Percentiles rank a stretch among this genome's conserved stretches.
Evolutionary conservation across 2,797 vertebrate genomes (phyloP).

Genomic region (Galaxias olidus): DNA sequence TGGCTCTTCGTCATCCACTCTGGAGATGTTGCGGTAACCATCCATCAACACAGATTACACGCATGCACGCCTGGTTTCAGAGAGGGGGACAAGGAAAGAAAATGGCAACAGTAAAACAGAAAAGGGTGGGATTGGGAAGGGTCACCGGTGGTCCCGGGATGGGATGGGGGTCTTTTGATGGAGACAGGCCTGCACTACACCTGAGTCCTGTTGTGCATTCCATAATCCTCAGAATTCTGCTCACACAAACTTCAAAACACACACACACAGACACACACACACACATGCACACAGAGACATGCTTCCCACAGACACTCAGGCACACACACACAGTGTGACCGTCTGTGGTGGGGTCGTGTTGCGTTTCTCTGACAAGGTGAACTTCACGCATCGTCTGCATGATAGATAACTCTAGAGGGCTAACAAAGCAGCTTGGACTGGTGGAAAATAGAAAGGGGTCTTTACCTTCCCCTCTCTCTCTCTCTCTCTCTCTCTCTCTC

Average conservation of each 20-base stretch:
- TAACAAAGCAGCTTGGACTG: conserved; percentile 44
- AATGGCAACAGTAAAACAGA: conserved; percentile 60
- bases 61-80: conserved; percentile 56
- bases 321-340: conserved; percentile 21
- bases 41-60: conserved; percentile 71
- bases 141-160: conserved; percentile 44
- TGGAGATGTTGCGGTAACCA: conserved; percentile 56
- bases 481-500: background rate
- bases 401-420: conserved; percentile 66
- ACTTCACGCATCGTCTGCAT: conserved; percentile 76
- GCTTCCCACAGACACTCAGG: background rate
- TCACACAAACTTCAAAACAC: conserved; percentile 1
- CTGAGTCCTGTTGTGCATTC: conserved; percentile 66
- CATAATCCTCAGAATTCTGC: conserved; percentile 30
- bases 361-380: conserved; percentile 73
- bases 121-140: conserved; percentile 58
- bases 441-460: conserved; percentile 13
- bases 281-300: background rate
- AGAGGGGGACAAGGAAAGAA: conserved; percentile 19
- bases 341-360: conserved; percentile 54
- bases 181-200: conserved; percentile 65
- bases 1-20: conserved; percentile 34
- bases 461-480: background rate
- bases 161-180: conserved; percentile 44
- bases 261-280: background rate